A percentile compares a stretch with the other conserved stretches of the same genome.
These are phyloP conservation scores for Halichondria panicea DNA, from an alignment of 37 sponge, comb jelly and placozoan species.

Conservation along the genomic window DNA sequence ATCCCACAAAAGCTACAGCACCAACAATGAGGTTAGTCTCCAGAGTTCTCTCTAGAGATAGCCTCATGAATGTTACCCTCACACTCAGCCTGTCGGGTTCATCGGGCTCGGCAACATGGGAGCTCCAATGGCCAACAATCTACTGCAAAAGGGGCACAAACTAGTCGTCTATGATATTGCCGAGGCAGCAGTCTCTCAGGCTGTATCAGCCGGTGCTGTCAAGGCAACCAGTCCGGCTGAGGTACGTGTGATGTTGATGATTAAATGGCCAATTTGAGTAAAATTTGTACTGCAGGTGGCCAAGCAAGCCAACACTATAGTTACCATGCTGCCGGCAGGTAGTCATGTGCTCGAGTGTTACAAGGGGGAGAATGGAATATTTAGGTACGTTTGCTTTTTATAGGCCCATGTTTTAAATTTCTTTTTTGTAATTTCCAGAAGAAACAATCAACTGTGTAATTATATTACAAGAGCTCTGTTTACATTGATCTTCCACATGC, in stretches of 20 bases:
- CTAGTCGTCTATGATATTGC: conserved; percentile 84
- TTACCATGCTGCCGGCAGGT: conserved; percentile 86
- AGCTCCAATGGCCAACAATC: conserved; percentile 88
- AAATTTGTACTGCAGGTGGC: conserved; percentile 25
- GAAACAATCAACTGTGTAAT: neutral
- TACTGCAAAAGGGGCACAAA: conserved; percentile 68
- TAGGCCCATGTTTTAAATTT: neutral
- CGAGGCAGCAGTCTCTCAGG: conserved; percentile 31
- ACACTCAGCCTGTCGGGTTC: conserved; percentile 75
- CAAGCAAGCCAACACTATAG: conserved; percentile 44
- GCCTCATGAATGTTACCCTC: no score
- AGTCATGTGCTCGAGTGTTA: conserved; percentile 77
- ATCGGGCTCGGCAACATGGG: conserved; percentile 99
- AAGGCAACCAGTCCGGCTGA: conserved; percentile 62
- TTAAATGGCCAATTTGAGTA: neutral
- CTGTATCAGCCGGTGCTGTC: conserved; percentile 65
- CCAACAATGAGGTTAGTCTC: no score
- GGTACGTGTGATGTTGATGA: conserved; percentile 30
- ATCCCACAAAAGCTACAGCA: no score
- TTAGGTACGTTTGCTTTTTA: conserved; percentile 41
- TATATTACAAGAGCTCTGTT: neutral
- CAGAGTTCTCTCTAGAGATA: no score
- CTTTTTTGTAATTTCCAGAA: neutral
- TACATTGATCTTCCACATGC: neutral
- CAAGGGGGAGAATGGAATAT: conserved; percentile 54